phyloP scores from a whole-genome alignment of 2,888 invertebrate genomes.

The Eueremaeus valkanovi region DNA sequence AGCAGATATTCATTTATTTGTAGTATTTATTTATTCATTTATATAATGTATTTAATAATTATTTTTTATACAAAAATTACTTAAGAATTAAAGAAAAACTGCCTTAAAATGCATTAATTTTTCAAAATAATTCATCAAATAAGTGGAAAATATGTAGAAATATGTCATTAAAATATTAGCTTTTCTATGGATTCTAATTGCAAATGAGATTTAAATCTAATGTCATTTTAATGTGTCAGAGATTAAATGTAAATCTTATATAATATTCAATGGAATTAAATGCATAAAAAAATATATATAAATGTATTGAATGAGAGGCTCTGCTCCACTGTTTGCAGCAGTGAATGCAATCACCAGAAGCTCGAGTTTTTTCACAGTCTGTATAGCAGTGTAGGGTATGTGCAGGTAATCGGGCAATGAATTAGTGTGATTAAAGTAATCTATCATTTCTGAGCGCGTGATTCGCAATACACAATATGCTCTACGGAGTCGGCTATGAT shows the following conservation, averaged over 20 bases:
- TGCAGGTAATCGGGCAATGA: constrained; percentile 17
- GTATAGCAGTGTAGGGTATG: background rate
- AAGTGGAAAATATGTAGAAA: background rate
- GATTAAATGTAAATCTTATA: background rate
- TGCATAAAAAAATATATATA: too few species aligned
- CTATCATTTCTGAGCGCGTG: constrained; percentile 28
- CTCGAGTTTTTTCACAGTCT: background rate
- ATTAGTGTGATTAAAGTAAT: constrained; percentile 28
- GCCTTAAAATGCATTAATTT: background rate
- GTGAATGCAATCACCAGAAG: constrained; percentile 16
- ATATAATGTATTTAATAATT: too few species aligned
- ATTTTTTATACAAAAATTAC: background rate
- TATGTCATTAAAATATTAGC: constrained; percentile 8
- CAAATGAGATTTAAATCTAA: background rate
- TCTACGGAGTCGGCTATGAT: background rate
- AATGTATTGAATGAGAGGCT: background rate
- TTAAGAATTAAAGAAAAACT: too few species aligned
- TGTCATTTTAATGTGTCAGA: background rate
- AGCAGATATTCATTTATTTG: too few species aligned
- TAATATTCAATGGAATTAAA: background rate
- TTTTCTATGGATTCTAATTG: background rate
- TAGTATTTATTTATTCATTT: too few species aligned
- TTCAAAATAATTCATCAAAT: background rate
- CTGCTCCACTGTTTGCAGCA: background rate
- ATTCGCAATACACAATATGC: constrained; percentile 19